Conservation (phyloP, 2,888 invertebrate species). For the Lottia scabra region DNA sequence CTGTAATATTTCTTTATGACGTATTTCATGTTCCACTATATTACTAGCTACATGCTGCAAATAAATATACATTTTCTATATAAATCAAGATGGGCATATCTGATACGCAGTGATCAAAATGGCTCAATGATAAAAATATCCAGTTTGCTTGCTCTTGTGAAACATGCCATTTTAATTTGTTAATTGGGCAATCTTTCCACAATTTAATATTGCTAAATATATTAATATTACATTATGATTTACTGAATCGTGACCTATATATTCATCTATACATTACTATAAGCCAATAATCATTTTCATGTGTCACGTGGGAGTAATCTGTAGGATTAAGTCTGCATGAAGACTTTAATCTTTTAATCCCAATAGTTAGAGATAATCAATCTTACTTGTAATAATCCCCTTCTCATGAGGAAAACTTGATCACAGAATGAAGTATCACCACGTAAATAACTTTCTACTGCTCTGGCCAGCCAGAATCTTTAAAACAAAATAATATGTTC, state of each 20-base stretch:
- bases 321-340: no score
- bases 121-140: no score
- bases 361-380: not conserved
- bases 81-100: no score
- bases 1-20: slow-evolving; percentile 69
- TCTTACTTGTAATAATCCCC: slow-evolving; percentile 66
- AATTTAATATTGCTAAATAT: no score
- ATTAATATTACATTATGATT: no score
- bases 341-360: no score
- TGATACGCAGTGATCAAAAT: no score
- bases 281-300: not conserved
- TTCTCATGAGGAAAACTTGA: slow-evolving; percentile 68
- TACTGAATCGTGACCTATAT: not conserved
- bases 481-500: not conserved
- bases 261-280: no score
- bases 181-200: no score
- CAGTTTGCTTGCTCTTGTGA: no score
- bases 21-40: slow-evolving; percentile 66
- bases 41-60: slow-evolving; percentile 68
- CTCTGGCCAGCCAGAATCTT: slow-evolving; percentile 69
- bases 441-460: slow-evolving; percentile 68
- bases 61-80: slow-evolving; percentile 11
- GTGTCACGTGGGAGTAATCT: not conserved
- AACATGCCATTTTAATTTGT: not conserved
- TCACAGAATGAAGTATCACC: slow-evolving; percentile 69